Percentiles rank a stretch among this genome's conserved stretches.
Evolutionary conservation across 2,888 invertebrate genomes (phyloP).

Genomic region (Scelioninae gen. 2): DNA sequence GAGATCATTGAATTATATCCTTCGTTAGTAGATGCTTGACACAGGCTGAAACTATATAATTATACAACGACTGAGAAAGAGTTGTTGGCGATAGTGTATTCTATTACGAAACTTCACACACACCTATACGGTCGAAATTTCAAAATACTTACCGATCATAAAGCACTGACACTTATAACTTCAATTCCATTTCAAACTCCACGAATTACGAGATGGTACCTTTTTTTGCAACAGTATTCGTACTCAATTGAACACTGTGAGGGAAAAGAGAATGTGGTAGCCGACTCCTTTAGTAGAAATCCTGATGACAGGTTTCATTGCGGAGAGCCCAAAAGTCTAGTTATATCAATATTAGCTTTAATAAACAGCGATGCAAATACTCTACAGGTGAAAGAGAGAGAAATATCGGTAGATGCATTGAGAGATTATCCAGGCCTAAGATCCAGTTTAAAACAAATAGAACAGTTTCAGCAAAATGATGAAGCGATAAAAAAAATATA

Average conservation of each 20-base stretch:
- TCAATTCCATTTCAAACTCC: conserved; percentile 24
- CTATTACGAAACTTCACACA: conserved; percentile 13
- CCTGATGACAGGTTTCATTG: no score
- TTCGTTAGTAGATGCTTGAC: conserved; percentile 32
- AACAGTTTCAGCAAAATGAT: no score
- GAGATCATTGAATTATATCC: conserved; percentile 19
- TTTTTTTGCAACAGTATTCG: conserved; percentile 34
- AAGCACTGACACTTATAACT: conserved; percentile 30
- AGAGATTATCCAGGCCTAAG: no score
- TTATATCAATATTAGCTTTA: no score
- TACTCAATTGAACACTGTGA: no score
- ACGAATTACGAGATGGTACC: conserved; percentile 26
- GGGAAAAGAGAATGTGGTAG: no score
- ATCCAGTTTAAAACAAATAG: no score
- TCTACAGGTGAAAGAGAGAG: no score
- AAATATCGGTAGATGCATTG: no score
- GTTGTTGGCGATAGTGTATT: conserved; percentile 32
- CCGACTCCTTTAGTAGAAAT: no score
- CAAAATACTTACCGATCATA: conserved; percentile 29
- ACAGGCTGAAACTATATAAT: not conserved
- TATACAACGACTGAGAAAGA: conserved; percentile 32
- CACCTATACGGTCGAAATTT: conserved; percentile 25
- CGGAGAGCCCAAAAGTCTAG: no score
- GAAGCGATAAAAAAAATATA: conserved; percentile 16
- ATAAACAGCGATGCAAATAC: no score